Base-by-base conservation (phyloP, 2,888 invertebrate genomes). In the Caenorhabditis sp. region DNA sequence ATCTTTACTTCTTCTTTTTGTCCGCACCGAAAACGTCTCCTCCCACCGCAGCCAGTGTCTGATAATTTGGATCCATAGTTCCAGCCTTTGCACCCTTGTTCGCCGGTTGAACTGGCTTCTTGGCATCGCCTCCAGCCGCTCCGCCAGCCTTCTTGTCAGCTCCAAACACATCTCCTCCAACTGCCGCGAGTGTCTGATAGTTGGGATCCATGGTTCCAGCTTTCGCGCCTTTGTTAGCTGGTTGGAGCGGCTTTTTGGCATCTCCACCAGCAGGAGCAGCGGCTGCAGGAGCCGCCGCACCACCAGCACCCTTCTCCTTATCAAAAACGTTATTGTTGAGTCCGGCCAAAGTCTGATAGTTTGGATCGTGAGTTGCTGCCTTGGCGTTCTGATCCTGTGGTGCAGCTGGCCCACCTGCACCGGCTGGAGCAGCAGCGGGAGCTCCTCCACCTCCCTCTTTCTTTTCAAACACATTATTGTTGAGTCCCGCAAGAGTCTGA, bases 1-100 rank as follows among this genome's bases (percentile, higher is more conserved):
- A 4, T 4, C 4, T 6, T 47, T 18, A 47, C 18, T 47, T 47
- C 9, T 47, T 47, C 61, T 78, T 78, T 56, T 69, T 78, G 56
- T 78, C 78, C 20, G 69, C 69, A 18, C 78, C 78, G 26, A 78
- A 78, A 2, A 68, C 68, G 50, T 78, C 78, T 35, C 78, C 78
- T n/a, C 78, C 78, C 20, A 78, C 69, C 13, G 69, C 78, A 8
- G 78, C 78, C 47, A 78, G 47, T 15, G 78, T 78, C 55, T 78
- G 78, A 50, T 78, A 78, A 47, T 78, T 78, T n/a, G 78, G 78
- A 64, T 78, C 78, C 47, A 47, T 18, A 0, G 78, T 78, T 2
- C 62, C 78, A 4, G 78, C 78, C 26, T 69, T 69, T 28, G 35
- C 11, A 32, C 53, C 53, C 53, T 69, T 70, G 53, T 70, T 22